These are phyloP conservation scores for Neolamprologus toae DNA, from an alignment of 2,113 vertebrate genomes.

Conservation along the genomic window DNA sequence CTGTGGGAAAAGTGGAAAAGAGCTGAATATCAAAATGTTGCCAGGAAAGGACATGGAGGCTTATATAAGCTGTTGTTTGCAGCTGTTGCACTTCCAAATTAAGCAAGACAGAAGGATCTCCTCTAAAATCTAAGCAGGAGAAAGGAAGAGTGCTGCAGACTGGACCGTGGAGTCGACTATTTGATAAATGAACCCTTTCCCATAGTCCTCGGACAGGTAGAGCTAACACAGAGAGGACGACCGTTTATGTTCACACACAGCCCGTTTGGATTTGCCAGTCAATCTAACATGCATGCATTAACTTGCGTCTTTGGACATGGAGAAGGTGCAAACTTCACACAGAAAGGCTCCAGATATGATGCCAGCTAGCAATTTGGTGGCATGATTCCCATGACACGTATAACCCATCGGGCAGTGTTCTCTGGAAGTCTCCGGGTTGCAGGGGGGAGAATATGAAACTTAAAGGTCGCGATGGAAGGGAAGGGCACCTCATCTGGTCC, in stretches of 20 bases:
- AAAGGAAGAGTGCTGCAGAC: not conserved
- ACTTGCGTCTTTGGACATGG: not conserved
- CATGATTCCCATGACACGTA: not conserved
- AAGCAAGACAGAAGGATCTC: not conserved
- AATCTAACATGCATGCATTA: not conserved
- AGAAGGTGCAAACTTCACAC: not conserved
- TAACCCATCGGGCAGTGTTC: fast-evolving
- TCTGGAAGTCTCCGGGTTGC: not conserved
- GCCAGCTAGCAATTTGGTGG: not conserved
- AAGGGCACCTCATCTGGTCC: not conserved
- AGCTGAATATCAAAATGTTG: not conserved
- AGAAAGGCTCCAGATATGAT: not conserved
- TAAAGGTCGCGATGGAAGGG: not conserved
- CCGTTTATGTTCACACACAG: not conserved
- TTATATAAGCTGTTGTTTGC: not conserved
- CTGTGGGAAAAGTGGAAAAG: not conserved
- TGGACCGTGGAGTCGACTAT: not conserved
- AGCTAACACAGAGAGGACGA: not conserved
- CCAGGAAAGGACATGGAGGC: not conserved
- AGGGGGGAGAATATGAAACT: not conserved
- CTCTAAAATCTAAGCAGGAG: not conserved
- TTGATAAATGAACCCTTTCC: not conserved
- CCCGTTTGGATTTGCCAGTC: not conserved
- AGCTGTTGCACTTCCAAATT: not conserved
- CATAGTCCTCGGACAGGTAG: not conserved